Conservation (phyloP, 2,113 vertebrate genomes). For the Callaeas wilsoni region DNA sequence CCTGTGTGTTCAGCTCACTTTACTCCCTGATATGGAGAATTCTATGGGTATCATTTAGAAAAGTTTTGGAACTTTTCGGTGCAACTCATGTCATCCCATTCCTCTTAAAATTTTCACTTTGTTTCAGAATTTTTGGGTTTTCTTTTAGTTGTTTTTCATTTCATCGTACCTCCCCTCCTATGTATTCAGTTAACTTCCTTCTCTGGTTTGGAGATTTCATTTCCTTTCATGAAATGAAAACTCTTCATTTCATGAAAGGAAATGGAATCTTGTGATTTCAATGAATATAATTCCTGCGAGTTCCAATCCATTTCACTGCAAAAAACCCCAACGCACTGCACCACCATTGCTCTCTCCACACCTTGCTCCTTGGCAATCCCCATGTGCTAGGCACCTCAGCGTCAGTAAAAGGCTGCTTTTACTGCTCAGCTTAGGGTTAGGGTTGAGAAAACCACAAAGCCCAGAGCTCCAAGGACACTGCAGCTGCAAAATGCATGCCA, state of each 20-base stretch:
- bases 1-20: not conserved
- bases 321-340: not conserved
- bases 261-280: fast-evolving
- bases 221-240: not conserved
- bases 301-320: not conserved
- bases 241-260: not conserved
- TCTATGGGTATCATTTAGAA: not conserved
- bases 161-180: fast-evolving
- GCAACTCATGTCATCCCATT: not conserved
- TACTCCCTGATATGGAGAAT: not conserved
- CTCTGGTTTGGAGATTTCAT: not conserved
- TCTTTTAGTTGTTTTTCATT: not conserved
- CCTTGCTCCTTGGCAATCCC: too few relatives aligned
- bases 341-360: too few relatives aligned
- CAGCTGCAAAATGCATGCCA: not conserved
- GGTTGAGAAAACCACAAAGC: not conserved
- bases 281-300: fast-evolving
- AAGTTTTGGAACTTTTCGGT: not conserved
- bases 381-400: too few relatives aligned
- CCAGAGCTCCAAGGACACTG: not conserved
- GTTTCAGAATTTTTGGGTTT: not conserved
- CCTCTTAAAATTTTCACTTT: not conserved
- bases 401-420: not conserved
- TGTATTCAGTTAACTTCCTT: not conserved
- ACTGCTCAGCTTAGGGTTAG: not conserved